phyloP scores from a whole-genome alignment of 1,140 invertebrate species.

The Drosophila sturtevanti region DNA sequence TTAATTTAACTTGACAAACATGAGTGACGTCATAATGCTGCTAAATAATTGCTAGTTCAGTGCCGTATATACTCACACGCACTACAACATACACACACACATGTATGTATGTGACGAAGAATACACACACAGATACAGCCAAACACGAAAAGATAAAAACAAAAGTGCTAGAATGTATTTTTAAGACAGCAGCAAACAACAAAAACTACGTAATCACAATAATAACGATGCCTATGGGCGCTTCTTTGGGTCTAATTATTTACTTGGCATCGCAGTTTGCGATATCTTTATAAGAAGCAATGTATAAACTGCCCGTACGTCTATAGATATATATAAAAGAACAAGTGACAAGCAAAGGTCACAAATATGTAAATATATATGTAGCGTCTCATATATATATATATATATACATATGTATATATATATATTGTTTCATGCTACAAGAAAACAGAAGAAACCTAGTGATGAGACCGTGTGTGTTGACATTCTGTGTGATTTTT shows the following conservation, averaged over 20 bases:
- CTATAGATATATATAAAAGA: conserved; percentile 9
- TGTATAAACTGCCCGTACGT: background rate
- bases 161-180: conserved; percentile 49
- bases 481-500: conserved; percentile 10
- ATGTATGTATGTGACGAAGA: background rate
- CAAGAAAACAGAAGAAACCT: conserved; percentile 4
- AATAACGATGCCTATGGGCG: background rate
- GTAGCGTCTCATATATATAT: conserved; percentile 8
- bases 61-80: conserved; percentile 15
- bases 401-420: conserved; percentile 25
- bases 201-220: conserved; percentile 22
- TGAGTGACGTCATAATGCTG: conserved; percentile 69
- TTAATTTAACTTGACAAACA: conserved; percentile 25
- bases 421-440: conserved; percentile 30
- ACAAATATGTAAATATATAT: conserved; percentile 36
- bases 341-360: conserved; percentile 58
- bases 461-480: background rate
- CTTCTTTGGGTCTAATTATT: background rate
- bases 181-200: conserved; percentile 35
- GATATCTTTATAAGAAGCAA: conserved; percentile 6
- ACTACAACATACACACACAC: conserved; percentile 18
- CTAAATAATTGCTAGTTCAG: conserved; percentile 46
- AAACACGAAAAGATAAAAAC: conserved; percentile 50
- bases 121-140: conserved; percentile 19
- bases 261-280: background rate